phyloP scores from a whole-genome alignment of 2,113 vertebrate genomes.

The Montifringilla adamsi region DNA sequence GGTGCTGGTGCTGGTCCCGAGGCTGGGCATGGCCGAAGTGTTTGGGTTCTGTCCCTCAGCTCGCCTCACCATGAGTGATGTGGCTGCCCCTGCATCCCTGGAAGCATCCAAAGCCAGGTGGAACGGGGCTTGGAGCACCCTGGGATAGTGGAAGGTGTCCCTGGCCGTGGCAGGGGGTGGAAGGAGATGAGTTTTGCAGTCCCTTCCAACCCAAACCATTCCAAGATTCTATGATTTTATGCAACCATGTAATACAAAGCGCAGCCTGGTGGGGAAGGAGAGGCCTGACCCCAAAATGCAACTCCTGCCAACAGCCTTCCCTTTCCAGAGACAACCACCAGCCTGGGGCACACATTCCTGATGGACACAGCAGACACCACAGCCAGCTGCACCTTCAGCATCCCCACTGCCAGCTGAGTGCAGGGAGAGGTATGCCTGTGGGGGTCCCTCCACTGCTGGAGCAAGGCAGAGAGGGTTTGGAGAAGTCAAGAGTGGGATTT shows the following conservation, averaged over 20 bases:
- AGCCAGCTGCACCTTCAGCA: not conserved
- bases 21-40: accelerated
- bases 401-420: not conserved
- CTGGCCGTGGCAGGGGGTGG: not conserved
- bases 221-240: not conserved
- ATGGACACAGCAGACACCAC: not conserved
- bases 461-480: not conserved
- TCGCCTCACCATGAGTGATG: not conserved
- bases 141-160: not conserved
- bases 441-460: not conserved
- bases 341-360: not conserved
- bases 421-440: not conserved
- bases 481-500: not conserved
- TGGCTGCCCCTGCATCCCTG: not conserved
- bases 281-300: not conserved
- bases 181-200: not conserved
- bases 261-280: not conserved
- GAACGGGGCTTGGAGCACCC: not conserved
- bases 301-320: not conserved
- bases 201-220: not conserved
- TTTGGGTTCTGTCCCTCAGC: not conserved
- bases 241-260: not conserved
- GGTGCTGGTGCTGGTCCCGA: not conserved
- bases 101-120: not conserved
- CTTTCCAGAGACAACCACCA: not conserved